Percentiles rank a stretch among this genome's conserved stretches.
phyloP scores from a whole-genome alignment of 2,797 vertebrate species.

The Chelon labrosus region DNA sequence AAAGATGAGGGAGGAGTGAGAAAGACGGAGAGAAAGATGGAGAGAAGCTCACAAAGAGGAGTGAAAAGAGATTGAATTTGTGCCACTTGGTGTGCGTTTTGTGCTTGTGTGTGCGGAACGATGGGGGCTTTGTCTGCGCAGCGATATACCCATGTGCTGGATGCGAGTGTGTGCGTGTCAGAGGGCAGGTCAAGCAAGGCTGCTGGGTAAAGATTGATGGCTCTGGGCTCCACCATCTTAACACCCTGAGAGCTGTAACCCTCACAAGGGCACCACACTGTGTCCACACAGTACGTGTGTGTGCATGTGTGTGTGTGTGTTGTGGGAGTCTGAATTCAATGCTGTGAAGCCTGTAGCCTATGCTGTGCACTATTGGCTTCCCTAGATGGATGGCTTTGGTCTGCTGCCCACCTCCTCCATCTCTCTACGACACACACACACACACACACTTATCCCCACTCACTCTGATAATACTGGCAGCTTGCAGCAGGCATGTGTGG shows the following conservation, averaged over 20 bases:
- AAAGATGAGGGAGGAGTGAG: constrained; percentile 49
- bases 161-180: constrained; percentile 52
- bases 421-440: constrained; percentile 60
- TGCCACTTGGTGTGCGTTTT: constrained; percentile 12
- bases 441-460: constrained; percentile 42
- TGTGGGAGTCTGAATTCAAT: constrained; percentile 28
- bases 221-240: constrained; percentile 69
- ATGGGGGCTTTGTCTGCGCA: neutral
- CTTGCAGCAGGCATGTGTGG: constrained; percentile 33
- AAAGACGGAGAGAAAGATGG: constrained; percentile 19
- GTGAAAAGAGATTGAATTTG: constrained; percentile 34
- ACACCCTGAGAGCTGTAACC: constrained; percentile 75
- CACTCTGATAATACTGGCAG: constrained; percentile 49
- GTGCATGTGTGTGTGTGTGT: constrained; percentile 33
- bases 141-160: neutral
- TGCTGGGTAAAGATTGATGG: constrained; percentile 81
- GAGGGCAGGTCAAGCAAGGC: constrained; percentile 73
- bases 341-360: constrained; percentile 70
- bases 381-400: constrained; percentile 80
- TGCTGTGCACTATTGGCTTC: constrained; percentile 77
- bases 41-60: constrained; percentile 29
- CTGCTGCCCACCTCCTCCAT: constrained; percentile 70
- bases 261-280: constrained; percentile 78
- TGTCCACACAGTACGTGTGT: constrained; percentile 31
- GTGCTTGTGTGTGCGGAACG: constrained; percentile 10